Percentiles rank a stretch among this genome's conserved stretches.
Evolutionary conservation across 2,888 invertebrate species (phyloP).

Genomic region (Eumerus sabulonum): DNA sequence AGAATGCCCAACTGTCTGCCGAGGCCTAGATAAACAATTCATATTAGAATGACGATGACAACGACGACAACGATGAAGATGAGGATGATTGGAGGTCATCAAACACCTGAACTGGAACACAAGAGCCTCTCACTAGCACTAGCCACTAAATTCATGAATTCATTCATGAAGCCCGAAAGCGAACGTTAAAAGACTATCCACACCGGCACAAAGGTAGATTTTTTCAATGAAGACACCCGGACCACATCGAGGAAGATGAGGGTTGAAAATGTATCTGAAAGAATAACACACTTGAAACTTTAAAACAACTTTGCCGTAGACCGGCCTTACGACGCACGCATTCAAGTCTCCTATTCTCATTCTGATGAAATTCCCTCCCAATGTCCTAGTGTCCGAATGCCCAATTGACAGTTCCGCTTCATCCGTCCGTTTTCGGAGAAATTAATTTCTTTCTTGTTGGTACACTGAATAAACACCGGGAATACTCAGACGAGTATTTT

Average conservation of each 20-base stretch:
- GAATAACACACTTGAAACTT: conserved; percentile 64
- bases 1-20: conserved; percentile 67
- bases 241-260: not conserved
- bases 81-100: conserved; percentile 26
- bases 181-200: conserved; percentile 7
- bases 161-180: conserved; percentile 57
- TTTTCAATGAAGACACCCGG: conserved; percentile 8
- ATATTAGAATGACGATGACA: conserved; percentile 27
- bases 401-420: conserved; percentile 46
- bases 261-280: conserved; percentile 53
- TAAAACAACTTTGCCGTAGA: conserved; percentile 42
- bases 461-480: conserved; percentile 62
- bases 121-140: not conserved
- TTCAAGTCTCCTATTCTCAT: conserved; percentile 16
- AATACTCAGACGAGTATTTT: conserved; percentile 43
- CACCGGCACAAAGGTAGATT: conserved; percentile 32
- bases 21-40: conserved; percentile 57
- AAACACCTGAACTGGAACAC: conserved; percentile 14
- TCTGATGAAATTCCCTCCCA: not conserved
- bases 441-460: conserved; percentile 66
- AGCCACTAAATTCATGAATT: conserved; percentile 52
- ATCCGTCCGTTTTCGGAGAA: conserved; percentile 48
- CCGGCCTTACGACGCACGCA: conserved; percentile 32
- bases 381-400: conserved; percentile 1
- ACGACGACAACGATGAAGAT: conserved; percentile 2